Evolutionary conservation across 2,113 vertebrate genomes (phyloP).

Genomic region (Aspiorhynchus laticeps): DNA sequence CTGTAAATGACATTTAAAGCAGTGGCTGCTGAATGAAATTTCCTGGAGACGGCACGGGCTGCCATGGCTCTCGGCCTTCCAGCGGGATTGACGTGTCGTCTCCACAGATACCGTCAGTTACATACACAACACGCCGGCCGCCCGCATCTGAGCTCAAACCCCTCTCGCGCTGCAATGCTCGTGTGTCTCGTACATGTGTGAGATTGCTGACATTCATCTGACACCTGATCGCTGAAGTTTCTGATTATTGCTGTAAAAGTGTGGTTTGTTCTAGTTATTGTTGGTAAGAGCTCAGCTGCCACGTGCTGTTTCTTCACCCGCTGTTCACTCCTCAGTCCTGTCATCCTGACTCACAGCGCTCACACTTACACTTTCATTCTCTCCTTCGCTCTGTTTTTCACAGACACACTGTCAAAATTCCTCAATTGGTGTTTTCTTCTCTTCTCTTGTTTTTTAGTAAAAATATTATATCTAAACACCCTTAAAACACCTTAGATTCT

Average conservation of each 20-base stretch:
- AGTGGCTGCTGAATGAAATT: constrained; percentile 49
- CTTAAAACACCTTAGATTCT: background rate
- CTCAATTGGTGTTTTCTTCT: no score
- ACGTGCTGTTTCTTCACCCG: background rate
- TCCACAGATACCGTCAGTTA: background rate
- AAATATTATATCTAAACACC: background rate
- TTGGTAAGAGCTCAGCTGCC: background rate
- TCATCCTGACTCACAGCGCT: background rate
- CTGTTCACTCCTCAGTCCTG: background rate
- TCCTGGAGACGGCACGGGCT: constrained; percentile 37
- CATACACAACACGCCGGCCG: background rate
- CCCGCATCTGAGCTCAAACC: background rate
- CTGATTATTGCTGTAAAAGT: constrained; percentile 5
- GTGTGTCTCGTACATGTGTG: background rate
- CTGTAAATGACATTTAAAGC: constrained; percentile 61
- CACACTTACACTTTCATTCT: constrained; percentile 2
- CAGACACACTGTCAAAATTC: background rate
- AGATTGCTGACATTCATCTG: constrained; percentile 8
- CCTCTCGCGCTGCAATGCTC: background rate
- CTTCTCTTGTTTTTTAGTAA: background rate
- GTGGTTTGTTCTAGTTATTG: background rate
- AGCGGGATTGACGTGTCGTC: constrained; percentile 20
- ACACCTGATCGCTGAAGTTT: background rate
- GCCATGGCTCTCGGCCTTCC: constrained; percentile 8
- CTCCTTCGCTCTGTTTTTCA: background rate